Conservation (phyloP, 2,797 vertebrate species). For the Odontamblyopus rebecca region DNA sequence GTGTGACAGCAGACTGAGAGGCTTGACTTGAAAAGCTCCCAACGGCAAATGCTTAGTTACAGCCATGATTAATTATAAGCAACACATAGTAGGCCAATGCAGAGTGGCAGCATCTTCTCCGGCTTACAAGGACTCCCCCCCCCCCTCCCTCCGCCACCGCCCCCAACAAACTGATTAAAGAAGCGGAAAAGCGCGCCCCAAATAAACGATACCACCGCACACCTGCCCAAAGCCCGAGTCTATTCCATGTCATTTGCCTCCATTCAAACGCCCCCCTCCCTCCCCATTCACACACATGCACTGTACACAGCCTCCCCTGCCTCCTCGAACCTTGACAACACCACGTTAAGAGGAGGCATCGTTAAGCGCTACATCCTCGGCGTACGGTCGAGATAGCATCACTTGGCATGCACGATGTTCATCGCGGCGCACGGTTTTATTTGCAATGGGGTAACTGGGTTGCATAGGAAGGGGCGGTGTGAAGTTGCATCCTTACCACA, state of each 20-base stretch:
- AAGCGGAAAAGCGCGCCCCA: conserved; percentile 57
- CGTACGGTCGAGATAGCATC: conserved; percentile 14
- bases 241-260: conserved; percentile 44
- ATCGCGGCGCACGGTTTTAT: conserved; percentile 12
- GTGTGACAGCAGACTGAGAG: conserved; percentile 38
- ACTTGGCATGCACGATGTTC: conserved; percentile 30
- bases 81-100: conserved; percentile 59
- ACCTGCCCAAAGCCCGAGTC: conserved; percentile 66
- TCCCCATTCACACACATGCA: conserved; percentile 5
- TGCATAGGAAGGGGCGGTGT: conserved; percentile 60
- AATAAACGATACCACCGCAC: conserved; percentile 70
- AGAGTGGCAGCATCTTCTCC: conserved; percentile 40
- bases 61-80: conserved; percentile 61
- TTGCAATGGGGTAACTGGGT: conserved; percentile 40
- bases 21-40: conserved; percentile 49
- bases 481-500: conserved; percentile 76
- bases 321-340: conserved; percentile 49
- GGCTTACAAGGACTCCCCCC: conserved; percentile 17
- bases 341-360: conserved; percentile 28
- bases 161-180: conserved; percentile 56
- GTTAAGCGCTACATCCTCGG: conserved; percentile 19
- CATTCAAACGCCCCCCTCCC: conserved; percentile 25
- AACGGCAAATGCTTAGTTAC: conserved; percentile 48
- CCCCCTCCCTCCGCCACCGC: conserved; percentile 8
- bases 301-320: conserved; percentile 15